phyloP scores from a whole-genome alignment of 2,113 vertebrate genomes.

The Psittacula cyanocephala region DNA sequence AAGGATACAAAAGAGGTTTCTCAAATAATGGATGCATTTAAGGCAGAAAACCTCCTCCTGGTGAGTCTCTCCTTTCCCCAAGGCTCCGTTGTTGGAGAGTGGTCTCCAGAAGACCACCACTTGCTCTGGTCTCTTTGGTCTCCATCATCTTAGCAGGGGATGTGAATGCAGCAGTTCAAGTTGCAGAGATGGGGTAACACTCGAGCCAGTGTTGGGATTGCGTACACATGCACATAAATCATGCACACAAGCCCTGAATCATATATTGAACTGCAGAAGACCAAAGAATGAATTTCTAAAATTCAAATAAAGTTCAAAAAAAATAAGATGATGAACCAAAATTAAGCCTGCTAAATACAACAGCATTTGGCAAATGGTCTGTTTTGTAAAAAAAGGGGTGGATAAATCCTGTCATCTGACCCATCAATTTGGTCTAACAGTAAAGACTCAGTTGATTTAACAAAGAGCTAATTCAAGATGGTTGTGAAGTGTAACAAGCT shows the following conservation, averaged over 20 bases:
- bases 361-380: not conserved
- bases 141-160: not conserved
- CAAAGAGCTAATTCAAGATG: not conserved
- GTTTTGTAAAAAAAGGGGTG: not conserved
- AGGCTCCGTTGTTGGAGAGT: not conserved
- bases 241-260: not conserved
- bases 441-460: not conserved
- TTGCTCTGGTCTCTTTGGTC: not conserved
- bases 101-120: not conserved
- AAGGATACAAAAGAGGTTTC: not conserved
- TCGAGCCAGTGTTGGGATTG: not conserved
- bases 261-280: not conserved
- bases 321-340: not conserved
- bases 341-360: not conserved
- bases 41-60: not conserved
- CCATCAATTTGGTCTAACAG: not conserved
- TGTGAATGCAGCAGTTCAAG: not conserved
- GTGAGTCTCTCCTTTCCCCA: not conserved
- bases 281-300: not conserved
- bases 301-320: not conserved
- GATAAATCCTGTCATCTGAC: not conserved
- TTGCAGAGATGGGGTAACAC: not conserved
- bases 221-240: not conserved
- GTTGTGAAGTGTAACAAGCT: not conserved
- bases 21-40: not conserved